These are phyloP conservation scores for Leptobrachium leishanense DNA, from an alignment of 2,113 vertebrate genomes.

Conservation along the genomic window DNA sequence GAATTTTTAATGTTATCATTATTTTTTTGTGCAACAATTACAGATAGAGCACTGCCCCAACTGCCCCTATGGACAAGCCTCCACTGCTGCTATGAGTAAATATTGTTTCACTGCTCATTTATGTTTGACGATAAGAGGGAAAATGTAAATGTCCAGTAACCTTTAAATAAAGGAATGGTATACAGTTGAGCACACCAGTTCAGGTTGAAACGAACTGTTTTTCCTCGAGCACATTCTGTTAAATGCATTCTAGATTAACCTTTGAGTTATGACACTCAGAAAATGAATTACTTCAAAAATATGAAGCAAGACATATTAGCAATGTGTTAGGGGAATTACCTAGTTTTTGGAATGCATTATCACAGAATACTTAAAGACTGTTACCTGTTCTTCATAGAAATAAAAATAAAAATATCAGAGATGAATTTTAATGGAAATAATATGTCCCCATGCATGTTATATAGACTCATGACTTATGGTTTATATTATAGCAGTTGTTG, in stretches of 20 bases:
- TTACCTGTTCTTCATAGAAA: too few species aligned
- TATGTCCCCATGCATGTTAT: too few species aligned
- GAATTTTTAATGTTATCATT: too few species aligned
- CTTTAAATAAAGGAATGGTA: constrained; percentile 27
- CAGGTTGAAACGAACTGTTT: constrained; percentile 34
- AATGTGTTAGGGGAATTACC: constrained; percentile 26
- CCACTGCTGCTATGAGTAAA: too few species aligned
- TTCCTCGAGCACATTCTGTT: constrained; percentile 22
- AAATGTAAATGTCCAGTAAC: constrained; percentile 24
- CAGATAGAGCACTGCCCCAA: too few species aligned
- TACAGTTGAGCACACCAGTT: constrained; percentile 30
- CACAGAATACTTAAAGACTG: too few species aligned
- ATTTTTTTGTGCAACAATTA: too few species aligned
- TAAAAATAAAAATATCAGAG: too few species aligned
- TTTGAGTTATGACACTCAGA: constrained; percentile 41
- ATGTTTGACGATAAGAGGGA: constrained; percentile 16
- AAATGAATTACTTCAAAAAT: constrained; percentile 43
- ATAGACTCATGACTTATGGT: too few species aligned
- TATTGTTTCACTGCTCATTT: background rate
- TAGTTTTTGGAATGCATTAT: background rate
- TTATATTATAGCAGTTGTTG: too few species aligned
- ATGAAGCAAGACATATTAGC: constrained; percentile 18
- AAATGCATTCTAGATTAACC: constrained; percentile 42
- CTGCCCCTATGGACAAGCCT: too few species aligned
- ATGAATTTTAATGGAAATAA: too few species aligned